Percentiles rank a stretch among this genome's conserved stretches.
Evolutionary conservation across 2,113 vertebrate species (phyloP).

Genomic region (Hippocampus guttulatus): DNA sequence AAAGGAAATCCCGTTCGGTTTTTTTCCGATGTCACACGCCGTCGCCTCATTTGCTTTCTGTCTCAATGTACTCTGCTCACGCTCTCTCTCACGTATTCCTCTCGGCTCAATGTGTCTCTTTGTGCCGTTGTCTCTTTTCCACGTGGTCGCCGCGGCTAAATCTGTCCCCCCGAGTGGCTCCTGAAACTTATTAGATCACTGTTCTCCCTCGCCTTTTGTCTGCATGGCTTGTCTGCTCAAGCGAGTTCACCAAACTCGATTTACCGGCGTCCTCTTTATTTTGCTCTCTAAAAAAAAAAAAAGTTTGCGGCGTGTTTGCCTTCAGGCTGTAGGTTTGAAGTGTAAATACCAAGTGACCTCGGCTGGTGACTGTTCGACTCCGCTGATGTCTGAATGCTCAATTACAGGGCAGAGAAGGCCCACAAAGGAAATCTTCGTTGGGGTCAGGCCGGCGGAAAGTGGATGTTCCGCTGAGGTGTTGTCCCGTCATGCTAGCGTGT

Average conservation of each 20-base stretch:
- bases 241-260: background rate
- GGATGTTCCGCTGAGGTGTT: slow-evolving; percentile 10
- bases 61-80: background rate
- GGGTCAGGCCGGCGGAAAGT: background rate
- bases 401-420: slow-evolving; percentile 39
- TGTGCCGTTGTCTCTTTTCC: background rate
- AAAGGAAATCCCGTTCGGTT: too few species aligned
- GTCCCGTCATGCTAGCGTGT: slow-evolving; percentile 22
- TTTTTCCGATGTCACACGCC: slow-evolving; percentile 36
- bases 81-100: background rate
- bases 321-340: slow-evolving; percentile 47
- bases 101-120: slow-evolving; percentile 12
- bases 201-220: slow-evolving; percentile 5
- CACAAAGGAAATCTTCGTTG: slow-evolving; percentile 25
- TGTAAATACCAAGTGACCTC: slow-evolving; percentile 41
- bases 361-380: slow-evolving; percentile 45
- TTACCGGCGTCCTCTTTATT: background rate
- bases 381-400: slow-evolving; percentile 39
- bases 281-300: slow-evolving; percentile 28
- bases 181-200: slow-evolving; percentile 34
- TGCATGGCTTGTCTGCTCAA: slow-evolving; percentile 12
- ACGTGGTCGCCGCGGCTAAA: slow-evolving; percentile 27
- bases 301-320: slow-evolving; percentile 44
- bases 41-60: background rate
- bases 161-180: slow-evolving; percentile 13